Conservation (phyloP, 2,113 vertebrate genomes). For the Malurus alboscapulatus region DNA sequence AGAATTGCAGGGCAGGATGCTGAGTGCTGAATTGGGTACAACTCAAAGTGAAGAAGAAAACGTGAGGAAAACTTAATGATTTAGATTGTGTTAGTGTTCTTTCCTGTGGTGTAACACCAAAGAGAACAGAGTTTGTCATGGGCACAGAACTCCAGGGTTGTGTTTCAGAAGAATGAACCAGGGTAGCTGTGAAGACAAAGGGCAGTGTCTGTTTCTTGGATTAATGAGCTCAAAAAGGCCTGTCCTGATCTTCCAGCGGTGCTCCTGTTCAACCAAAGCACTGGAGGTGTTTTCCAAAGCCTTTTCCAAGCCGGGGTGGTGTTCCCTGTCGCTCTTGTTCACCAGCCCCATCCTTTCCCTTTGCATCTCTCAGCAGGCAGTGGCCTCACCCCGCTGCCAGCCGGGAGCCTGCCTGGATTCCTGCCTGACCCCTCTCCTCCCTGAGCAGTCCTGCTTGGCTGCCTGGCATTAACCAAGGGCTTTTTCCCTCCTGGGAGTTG, state of each 20-base stretch:
- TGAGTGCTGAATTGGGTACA: not conserved
- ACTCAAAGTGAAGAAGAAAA: not conserved
- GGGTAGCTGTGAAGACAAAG: not conserved
- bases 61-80: not conserved
- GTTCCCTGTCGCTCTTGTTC: not conserved
- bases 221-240: not conserved
- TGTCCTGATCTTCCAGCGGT: not conserved
- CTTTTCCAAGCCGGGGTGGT: accelerated
- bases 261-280: not conserved
- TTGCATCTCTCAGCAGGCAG: not conserved
- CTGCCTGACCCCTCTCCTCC: accelerated
- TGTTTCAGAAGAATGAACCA: not conserved
- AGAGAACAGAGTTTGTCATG: not conserved
- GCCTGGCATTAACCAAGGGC: not conserved
- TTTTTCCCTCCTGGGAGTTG: not conserved
- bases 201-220: not conserved
- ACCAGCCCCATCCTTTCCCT: not conserved
- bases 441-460: not conserved
- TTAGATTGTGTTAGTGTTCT: not conserved
- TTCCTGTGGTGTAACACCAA: not conserved
- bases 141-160: not conserved
- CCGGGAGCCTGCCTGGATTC: accelerated
- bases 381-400: not conserved
- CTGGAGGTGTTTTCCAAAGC: not conserved
- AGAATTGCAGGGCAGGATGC: not conserved